Conservation (phyloP, 2,888 invertebrate genomes). For the Macaria notata region DNA sequence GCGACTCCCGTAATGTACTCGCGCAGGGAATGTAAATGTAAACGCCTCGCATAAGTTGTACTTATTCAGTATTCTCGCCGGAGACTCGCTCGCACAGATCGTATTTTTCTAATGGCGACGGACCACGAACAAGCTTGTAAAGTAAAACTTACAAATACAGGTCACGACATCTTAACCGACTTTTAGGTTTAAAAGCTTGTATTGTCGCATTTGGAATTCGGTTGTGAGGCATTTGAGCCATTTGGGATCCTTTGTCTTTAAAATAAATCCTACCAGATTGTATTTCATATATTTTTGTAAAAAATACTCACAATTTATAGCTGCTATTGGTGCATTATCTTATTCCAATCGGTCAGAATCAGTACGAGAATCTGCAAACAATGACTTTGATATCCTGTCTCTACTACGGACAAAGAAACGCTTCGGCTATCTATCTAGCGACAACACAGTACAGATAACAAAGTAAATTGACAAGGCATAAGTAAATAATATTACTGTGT, state of each 20-base stretch:
- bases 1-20: slow-evolving; percentile 77
- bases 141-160: slow-evolving; percentile 24
- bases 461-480: not conserved
- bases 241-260: not conserved
- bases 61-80: slow-evolving; percentile 47
- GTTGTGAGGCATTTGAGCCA: slow-evolving; percentile 11
- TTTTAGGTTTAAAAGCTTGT: slow-evolving; percentile 17
- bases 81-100: slow-evolving; percentile 47
- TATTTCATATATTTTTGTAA: too few species aligned
- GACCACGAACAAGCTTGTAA: slow-evolving; percentile 20
- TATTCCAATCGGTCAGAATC: not conserved
- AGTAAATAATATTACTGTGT: too few species aligned
- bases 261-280: too few species aligned
- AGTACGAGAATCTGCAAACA: not conserved
- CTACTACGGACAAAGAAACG: slow-evolving; percentile 1
- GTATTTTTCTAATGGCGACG: slow-evolving; percentile 28
- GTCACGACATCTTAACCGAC: slow-evolving; percentile 26
- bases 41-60: slow-evolving; percentile 56
- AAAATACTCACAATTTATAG: too few species aligned
- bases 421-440: not conserved
- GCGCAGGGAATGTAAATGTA: slow-evolving; percentile 71
- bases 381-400: not conserved
- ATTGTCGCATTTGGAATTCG: slow-evolving; percentile 20
- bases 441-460: slow-evolving; percentile 2
- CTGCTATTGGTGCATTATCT: too few species aligned